phyloP scores from a whole-genome alignment of 2,113 vertebrate genomes.

The Athene cunicularia region DNA sequence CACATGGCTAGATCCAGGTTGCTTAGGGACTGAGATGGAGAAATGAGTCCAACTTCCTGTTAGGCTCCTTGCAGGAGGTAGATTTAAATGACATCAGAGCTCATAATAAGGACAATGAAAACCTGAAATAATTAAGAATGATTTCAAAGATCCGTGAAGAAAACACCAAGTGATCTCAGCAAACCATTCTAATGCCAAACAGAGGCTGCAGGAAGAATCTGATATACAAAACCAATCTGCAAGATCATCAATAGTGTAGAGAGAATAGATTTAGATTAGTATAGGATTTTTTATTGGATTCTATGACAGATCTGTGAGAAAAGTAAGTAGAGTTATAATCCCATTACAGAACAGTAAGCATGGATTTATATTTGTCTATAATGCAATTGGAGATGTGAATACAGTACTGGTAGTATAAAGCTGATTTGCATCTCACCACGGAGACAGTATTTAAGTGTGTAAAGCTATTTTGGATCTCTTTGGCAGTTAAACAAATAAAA shows the following conservation, averaged over 20 bases:
- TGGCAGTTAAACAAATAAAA: not conserved
- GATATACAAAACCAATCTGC: not conserved
- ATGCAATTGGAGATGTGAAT: not conserved
- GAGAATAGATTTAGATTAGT: not conserved
- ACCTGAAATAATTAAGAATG: not conserved
- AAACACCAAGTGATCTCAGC: not conserved
- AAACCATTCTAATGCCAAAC: not conserved
- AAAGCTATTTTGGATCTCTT: not conserved
- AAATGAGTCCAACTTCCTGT: not conserved
- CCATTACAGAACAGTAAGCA: not conserved
- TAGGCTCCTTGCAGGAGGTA: not conserved
- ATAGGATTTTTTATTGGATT: not conserved
- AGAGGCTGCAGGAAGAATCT: not conserved
- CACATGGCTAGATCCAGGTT: not conserved
- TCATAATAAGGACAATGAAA: not conserved
- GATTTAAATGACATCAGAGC: not conserved
- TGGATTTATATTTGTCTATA: not conserved
- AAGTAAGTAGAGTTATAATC: not conserved
- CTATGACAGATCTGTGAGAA: not conserved
- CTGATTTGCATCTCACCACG: not conserved
- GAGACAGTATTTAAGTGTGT: not conserved
- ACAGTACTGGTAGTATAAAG: not conserved
- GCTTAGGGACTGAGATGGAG: not conserved
- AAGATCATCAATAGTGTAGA: not conserved
- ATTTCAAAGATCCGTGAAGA: not conserved